Evolutionary conservation across 2,888 invertebrate genomes (phyloP), one percentile per base, ranked within the genome.

Genomic region (Eurytoma californica): DNA sequence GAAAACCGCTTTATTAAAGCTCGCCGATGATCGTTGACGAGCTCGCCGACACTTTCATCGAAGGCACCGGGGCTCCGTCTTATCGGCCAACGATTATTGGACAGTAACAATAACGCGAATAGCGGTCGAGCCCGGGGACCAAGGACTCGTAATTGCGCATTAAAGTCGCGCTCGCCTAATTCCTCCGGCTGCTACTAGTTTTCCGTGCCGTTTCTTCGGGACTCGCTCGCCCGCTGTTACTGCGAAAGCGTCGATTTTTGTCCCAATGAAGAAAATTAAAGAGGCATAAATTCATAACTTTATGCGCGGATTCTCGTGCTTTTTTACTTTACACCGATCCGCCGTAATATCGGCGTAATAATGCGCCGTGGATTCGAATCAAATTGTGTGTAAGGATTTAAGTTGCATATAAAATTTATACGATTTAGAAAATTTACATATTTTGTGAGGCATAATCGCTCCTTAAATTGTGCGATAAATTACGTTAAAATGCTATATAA

Each of bases 51-150:
- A 55, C 72, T 47, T 70, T 51, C 18, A 20, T n/a, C 18, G 73
- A 20, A 16, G 20, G 4, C 9, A 24, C 51, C 47, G 20, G n/a
- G 18, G 30, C 61, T 20, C 18, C 72, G 57, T 63, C 68, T 80
- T 76, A 80, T 80, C 76, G 58, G n/a, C 39, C 0, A 68, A 72
- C 58, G 80, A 39, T 77, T 77, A 77, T 72, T 76, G 68, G 61
- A 3, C 63, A 28, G 63, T 80, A 76, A 72, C 68, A 80, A 70
- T 74, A 70, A 79, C 24, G 14, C 61, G 28, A 63, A 58, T n/a
- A 12, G 49, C 39, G 49, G 24, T 30, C 55, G n/a, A 30, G 30
- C 18, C 49, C 24, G 24, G 28, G 47, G 67, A n/a, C 14, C 24
- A n/a, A 51, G 49, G 20, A 55, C 28, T 60, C 24, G 49, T 60